Evolutionary conservation across 2,888 invertebrate species (phyloP), one percentile per base, ranked within the genome.

Genomic region (Caenorhabditis zanzibari): DNA sequence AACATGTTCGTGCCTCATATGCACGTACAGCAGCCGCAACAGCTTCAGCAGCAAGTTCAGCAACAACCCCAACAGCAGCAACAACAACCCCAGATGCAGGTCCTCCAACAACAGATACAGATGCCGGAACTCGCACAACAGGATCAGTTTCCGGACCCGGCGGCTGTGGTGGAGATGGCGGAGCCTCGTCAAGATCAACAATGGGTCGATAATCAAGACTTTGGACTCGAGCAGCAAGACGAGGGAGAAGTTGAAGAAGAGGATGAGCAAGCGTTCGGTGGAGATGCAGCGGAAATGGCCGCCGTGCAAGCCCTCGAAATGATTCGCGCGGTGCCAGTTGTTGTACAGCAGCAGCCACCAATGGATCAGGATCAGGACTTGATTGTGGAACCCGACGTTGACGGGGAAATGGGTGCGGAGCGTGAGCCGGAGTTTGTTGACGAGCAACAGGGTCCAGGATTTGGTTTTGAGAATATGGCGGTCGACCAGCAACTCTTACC

Each of bases 61-160:
- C 69, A 54, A 44, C 59, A 47, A 5, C 54, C 19, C 14, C 58
- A 58, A 0, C 44, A 35, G n/a, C 64, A 64, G 24, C 49, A 61
- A 14, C 49, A 38, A 49, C 72, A 61, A 9, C 38, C 32, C 6
- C 54, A 32, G 41, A 58, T 28, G 47, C 47, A 47, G 19, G 4
- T 47, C 5, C 19, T 47, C 4, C 47, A n/a, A 6, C 19, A n/a
- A 7, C 47, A n/a, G 47, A n/a, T 19, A 0, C 47, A n/a, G 4
- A n/a, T 47, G 19, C 19, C 5, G n/a, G 19, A 47, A 19, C 47
- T 19, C 5, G 14, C 44, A 5, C 44, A 14, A 44, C 14, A 44
- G 44, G 5, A 47, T 4, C 47, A 47, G 47, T 35, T 59, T 19
- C 47, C n/a, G 5, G 19, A 47, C 19, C 47, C 47, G 2, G 7